Percentiles rank a stretch among this genome's conserved stretches.
Conservation (phyloP, 1,140 invertebrate genomes). For the Geopemphigus sp. region DNA sequence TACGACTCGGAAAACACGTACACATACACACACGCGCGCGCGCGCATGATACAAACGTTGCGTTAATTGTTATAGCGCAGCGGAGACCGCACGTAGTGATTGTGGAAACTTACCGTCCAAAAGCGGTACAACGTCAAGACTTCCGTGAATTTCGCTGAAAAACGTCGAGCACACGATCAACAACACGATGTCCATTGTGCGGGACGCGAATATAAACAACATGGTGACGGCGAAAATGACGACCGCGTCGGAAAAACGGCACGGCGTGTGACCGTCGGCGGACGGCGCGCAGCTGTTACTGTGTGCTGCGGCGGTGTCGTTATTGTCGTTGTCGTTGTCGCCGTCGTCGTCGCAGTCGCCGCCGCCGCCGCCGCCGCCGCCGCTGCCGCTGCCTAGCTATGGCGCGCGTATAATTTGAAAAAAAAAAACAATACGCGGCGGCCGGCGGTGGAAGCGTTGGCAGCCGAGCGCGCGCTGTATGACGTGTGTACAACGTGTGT, state of each 20-base stretch:
- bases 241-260: background rate
- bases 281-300: slow-evolving; percentile 43
- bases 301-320: background rate
- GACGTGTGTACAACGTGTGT: background rate
- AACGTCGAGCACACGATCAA: background rate
- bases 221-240: background rate
- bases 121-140: background rate
- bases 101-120: slow-evolving; percentile 34
- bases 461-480: background rate
- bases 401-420: background rate
- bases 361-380: background rate
- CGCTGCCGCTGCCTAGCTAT: too few relatives aligned
- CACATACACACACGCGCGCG: background rate
- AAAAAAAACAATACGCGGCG: background rate
- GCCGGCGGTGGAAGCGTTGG: slow-evolving; percentile 14
- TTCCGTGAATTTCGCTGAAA: background rate
- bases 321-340: slow-evolving; percentile 7
- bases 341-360: slow-evolving; percentile 3
- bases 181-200: background rate
- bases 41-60: background rate
- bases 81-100: too few relatives aligned
- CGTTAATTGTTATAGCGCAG: too few relatives aligned
- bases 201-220: background rate
- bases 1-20: too few relatives aligned
- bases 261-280: slow-evolving; percentile 16